Evolutionary conservation across 2,888 invertebrate genomes (phyloP).

Genomic region (Pocota personata): DNA sequence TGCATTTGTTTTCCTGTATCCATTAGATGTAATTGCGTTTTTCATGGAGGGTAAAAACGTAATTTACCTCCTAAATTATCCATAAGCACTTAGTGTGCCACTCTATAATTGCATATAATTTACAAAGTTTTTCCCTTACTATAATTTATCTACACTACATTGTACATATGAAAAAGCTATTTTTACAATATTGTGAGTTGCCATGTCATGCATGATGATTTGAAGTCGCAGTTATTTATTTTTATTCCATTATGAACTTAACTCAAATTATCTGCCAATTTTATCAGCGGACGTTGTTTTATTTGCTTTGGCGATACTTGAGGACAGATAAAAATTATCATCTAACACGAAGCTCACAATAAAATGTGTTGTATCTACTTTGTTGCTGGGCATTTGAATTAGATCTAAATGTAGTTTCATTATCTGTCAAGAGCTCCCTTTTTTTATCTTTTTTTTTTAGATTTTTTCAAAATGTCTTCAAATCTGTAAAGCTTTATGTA

Average conservation of each 20-base stretch:
- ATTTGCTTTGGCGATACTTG: not conserved
- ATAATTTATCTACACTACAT: not conserved
- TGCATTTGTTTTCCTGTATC: not conserved
- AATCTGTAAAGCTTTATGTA: no score
- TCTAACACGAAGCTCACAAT: not conserved
- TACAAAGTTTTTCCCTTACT: not conserved
- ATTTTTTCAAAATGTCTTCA: no score
- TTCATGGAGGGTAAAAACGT: not conserved
- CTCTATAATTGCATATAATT: not conserved
- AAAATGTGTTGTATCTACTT: not conserved
- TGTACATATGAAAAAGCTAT: not conserved
- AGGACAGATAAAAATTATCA: constrained; percentile 1
- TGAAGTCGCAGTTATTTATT: not conserved
- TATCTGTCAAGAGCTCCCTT: no score
- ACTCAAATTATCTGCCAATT: not conserved
- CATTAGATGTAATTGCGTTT: constrained; percentile 26
- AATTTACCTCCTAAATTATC: no score
- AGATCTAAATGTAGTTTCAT: not conserved
- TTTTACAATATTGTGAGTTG: not conserved
- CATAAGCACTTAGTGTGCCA: no score
- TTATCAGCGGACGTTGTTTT: constrained; percentile 3
- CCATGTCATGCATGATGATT: not conserved
- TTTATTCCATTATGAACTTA: not conserved
- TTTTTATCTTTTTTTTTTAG: no score
- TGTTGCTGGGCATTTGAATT: not conserved